Percentiles rank a stretch among this genome's conserved stretches.
These are phyloP conservation scores for Pavo muticus DNA, from an alignment of 2,113 vertebrate genomes.

Conservation along the genomic window DNA sequence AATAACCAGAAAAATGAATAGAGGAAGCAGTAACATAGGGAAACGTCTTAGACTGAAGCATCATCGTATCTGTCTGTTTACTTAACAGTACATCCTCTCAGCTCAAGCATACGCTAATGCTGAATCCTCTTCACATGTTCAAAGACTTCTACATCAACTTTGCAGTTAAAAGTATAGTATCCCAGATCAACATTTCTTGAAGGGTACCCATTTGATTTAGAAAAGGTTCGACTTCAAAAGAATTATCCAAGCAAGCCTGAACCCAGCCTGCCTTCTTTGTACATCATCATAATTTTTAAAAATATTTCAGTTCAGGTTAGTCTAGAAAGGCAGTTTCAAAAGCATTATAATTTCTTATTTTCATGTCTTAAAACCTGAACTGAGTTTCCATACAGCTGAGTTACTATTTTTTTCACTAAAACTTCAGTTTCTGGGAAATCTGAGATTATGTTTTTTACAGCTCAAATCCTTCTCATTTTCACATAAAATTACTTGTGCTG, in stretches of 20 bases:
- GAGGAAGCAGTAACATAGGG: background rate
- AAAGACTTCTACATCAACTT: background rate
- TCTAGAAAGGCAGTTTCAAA: background rate
- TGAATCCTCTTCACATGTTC: background rate
- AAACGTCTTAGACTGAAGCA: background rate
- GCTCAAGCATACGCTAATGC: background rate
- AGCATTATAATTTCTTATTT: background rate
- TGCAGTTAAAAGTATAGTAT: background rate
- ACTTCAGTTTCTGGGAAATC: background rate
- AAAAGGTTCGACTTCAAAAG: background rate
- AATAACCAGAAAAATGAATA: background rate
- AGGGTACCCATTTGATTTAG: background rate
- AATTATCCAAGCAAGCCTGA: background rate
- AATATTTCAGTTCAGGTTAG: background rate
- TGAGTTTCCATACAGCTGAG: background rate
- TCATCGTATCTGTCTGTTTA: background rate
- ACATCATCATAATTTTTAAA: background rate
- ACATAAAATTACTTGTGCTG: background rate
- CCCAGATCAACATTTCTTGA: background rate
- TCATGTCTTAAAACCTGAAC: background rate
- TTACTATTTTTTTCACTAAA: background rate
- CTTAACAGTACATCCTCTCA: background rate
- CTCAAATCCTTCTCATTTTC: background rate
- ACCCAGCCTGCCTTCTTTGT: background rate
- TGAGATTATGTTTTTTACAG: background rate